These are phyloP conservation scores for Kuschelorhynchus macadamiae DNA, from an alignment of 2,888 invertebrate genomes.

Conservation along the genomic window DNA sequence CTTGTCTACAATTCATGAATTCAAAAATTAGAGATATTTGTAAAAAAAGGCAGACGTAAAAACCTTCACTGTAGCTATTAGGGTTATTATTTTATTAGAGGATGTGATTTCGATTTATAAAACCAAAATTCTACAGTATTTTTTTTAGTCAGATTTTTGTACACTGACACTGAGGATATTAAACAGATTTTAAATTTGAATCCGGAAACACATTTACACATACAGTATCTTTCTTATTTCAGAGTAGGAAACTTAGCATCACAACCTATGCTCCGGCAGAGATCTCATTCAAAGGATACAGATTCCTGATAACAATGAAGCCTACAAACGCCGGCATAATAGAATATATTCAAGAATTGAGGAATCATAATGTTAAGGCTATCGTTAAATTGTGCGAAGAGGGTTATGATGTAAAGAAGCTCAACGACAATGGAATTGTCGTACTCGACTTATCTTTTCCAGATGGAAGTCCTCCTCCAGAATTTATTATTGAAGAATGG, in stretches of 20 bases:
- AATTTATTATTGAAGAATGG: slow-evolving; percentile 51
- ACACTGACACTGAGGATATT: too few species aligned
- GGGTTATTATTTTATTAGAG: too few species aligned
- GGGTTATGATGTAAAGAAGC: slow-evolving; percentile 50
- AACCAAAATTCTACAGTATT: too few species aligned
- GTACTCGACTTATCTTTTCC: slow-evolving; percentile 54
- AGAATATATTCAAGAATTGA: slow-evolving; percentile 54
- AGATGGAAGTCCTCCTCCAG: slow-evolving; percentile 54
- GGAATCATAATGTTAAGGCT: slow-evolving; percentile 51
- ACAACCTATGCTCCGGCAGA: slow-evolving; percentile 47
- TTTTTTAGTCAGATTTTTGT: too few species aligned
- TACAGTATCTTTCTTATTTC: slow-evolving; percentile 13
- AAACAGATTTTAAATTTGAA: too few species aligned
- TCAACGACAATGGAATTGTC: slow-evolving; percentile 53
- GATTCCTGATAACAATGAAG: slow-evolving; percentile 55
- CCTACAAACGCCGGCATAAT: slow-evolving; percentile 53
- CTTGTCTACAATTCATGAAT: too few species aligned
- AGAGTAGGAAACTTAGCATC: slow-evolving; percentile 35
- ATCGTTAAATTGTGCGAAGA: slow-evolving; percentile 56
- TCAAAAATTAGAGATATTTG: too few species aligned
- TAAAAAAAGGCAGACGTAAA: too few species aligned
- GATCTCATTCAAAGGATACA: slow-evolving; percentile 53
- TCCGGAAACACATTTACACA: too few species aligned
- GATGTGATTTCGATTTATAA: too few species aligned
- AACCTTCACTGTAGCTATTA: too few species aligned